Percentiles rank a stretch among this genome's conserved stretches.
Evolutionary conservation across 2,113 vertebrate species (phyloP).

Genomic region (Drymodes brunneopygia): DNA sequence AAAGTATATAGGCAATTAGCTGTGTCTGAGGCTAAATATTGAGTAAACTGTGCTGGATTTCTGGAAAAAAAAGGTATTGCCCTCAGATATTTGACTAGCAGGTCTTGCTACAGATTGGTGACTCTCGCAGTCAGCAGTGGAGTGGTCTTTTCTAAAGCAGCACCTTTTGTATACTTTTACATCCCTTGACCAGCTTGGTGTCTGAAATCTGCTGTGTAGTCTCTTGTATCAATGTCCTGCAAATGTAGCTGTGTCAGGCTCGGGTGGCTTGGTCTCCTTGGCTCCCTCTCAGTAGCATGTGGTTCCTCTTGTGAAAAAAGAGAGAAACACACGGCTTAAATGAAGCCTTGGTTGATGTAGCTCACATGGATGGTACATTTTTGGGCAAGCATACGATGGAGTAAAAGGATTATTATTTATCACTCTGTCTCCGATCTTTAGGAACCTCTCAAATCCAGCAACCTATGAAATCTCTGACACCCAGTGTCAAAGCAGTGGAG

Average conservation of each 20-base stretch:
- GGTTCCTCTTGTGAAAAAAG: background rate
- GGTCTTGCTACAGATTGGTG: background rate
- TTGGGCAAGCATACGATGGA: background rate
- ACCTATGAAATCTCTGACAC: background rate
- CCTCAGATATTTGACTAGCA: accelerated
- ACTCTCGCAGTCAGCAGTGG: background rate
- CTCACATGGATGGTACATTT: background rate
- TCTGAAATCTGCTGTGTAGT: background rate
- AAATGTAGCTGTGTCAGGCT: background rate
- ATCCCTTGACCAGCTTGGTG: background rate
- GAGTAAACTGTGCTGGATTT: background rate
- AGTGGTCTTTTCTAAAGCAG: background rate
- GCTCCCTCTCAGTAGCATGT: background rate
- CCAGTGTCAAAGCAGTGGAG: background rate
- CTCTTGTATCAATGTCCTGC: background rate
- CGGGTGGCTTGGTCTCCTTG: background rate
- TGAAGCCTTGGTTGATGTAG: background rate
- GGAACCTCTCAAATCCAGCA: background rate
- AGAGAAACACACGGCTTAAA: background rate
- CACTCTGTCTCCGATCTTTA: background rate
- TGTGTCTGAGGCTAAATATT: background rate
- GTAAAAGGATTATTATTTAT: background rate
- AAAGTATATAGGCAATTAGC: background rate
- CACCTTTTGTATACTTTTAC: background rate
- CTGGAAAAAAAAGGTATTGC: background rate